Base-by-base conservation (phyloP, 1,140 invertebrate species). In the Campoletis sonorensis region DNA sequence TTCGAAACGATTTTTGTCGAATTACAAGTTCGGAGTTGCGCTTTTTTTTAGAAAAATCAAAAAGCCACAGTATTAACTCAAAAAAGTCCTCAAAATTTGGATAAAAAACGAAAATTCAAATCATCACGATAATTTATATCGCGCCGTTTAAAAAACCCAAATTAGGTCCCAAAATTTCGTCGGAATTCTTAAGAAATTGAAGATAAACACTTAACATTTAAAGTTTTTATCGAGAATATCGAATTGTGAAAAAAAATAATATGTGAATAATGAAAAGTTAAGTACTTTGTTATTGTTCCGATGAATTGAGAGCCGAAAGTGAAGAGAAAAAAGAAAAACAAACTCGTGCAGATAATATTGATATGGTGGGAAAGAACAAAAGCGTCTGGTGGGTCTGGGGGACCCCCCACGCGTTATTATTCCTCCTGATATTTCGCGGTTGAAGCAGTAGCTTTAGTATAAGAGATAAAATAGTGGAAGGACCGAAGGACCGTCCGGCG, bases 401-500 rank as follows among this genome's bases (percentile, higher is more conserved):
- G 40, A 70, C 30, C 40, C 45, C 79, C 54, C 64, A 16, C 11
- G 67, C 40, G 18, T 68, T 26, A 40, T 71, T n/a, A 71, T 49
- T 21, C 71, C 11, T 26, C 16, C 37, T 27, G 40, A 15, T 51
- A 73, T n/a, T 26, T 23, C 21, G 21, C 27, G 18, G n/a, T 26
- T 73, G 21, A 23, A 40, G 23, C 71, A 67, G 61, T 67, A 67
- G 37, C 71, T 13, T 23, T 37, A 16, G 37, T 51, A 27, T 5
- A 73, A 4, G 37, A 67, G 61, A 67, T 26, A 73, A 1, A 51
- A 51, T 23, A 78, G 75, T 33, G 40, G 76, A 40, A 68, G 76
- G 61, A 68, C 61, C 64, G 76, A 40, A 68, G 76, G 61, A 68
- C 18, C 58, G 76, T 79, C 76, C 76, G 76, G 61, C 76, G 76